Evolutionary conservation across 2,888 invertebrate genomes (phyloP), one percentile per base, ranked within the genome.

Genomic region (Epinotia demarniana): DNA sequence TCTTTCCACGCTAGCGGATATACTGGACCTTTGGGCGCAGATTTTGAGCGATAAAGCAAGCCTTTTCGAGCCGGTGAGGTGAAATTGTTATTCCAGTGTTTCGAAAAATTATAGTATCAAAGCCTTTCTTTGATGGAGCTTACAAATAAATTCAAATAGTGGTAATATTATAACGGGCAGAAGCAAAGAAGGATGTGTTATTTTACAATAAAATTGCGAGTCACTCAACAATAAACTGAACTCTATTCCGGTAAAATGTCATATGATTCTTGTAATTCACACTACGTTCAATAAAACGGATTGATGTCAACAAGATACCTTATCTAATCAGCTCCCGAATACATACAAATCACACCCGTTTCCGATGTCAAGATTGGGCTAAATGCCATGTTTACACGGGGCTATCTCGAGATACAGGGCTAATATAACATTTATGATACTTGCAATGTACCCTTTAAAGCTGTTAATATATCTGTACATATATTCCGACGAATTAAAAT

Each of bases 301-400:
- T 69, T 46, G 69, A 69, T 60, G 69, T 69, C 68, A 68, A 68
- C 49, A 53, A 53, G 53, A 43, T 58, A 58, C 18, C 53, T 62
- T 71, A 71, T 71, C 70, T 62, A 53, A 53, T 71, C 70, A 39
- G 9, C 39, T 9, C 27, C 18, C 8, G 46, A 53, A 62, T 53
- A 61, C 62, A 71, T 53, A 71, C 70, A 71, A 71, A 71, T 71
- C 70, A 71, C 33, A 62, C 33, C 70, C 23, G 70, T 61, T 70
- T 23, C 70, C 11, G 46, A 27, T 71, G 69, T 69, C 69, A 62
- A 71, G 61, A 71, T 68, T 68, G 23, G 69, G 46, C n/a, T 69
- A 69, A 69, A 46, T 58, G 69, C 43, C 58, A 3, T 69, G 69
- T 69, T 69, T 69, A 69, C 69, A 69, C 27, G 23, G 12, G 43